These are phyloP conservation scores for Chaetorhynchus papuensis DNA, from an alignment of 2,113 vertebrate species.

Conservation along the genomic window DNA sequence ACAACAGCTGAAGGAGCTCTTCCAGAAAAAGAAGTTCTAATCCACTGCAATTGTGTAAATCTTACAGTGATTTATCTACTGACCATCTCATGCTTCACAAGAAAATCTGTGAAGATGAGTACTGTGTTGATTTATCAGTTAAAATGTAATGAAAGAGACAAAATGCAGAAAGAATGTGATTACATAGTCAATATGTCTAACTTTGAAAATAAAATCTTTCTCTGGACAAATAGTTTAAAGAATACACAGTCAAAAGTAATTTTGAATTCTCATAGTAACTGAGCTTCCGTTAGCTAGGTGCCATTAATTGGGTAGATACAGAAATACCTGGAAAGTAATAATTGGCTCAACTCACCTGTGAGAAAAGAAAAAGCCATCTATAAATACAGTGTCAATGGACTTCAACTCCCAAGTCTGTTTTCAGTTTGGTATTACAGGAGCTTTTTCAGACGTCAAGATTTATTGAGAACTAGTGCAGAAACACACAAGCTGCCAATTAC, in stretches of 20 bases:
- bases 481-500: background rate
- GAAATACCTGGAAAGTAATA: background rate
- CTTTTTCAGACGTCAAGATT: background rate
- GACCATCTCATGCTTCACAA: background rate
- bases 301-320: background rate
- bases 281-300: background rate
- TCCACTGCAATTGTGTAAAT: background rate
- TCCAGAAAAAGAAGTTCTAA: conserved; percentile 77
- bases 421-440: background rate
- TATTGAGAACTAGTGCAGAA: background rate
- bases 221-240: background rate
- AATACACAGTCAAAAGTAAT: background rate
- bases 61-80: background rate
- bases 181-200: background rate
- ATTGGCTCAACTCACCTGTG: background rate
- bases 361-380: background rate
- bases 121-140: background rate
- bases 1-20: conserved; percentile 85
- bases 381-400: background rate
- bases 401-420: background rate
- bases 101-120: background rate
- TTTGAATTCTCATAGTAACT: background rate
- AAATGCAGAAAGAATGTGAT: background rate
- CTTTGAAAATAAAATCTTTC: background rate
- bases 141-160: background rate